Base-by-base conservation (phyloP, 2,113 vertebrate genomes). In the Triplophysa dalaica region DNA sequence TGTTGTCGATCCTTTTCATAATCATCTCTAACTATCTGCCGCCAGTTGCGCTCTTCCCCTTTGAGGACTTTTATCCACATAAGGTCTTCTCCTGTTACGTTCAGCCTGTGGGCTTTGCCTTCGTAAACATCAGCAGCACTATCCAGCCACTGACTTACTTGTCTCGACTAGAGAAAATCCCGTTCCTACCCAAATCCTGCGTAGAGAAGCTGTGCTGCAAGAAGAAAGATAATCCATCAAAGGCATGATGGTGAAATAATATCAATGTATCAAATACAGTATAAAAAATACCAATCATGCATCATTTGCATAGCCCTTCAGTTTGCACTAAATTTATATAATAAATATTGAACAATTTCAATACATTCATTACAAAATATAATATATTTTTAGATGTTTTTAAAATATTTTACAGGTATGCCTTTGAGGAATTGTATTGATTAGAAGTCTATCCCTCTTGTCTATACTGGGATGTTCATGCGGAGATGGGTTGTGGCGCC, bases 41-140 rank as follows among this genome's bases (percentile, higher is more conserved):
- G 3, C 89, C 81, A 4, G 92, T 93, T 2, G 92, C 78, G 0
- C 43, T 92, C 1, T 93, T 94, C 76, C 92, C 93, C 2, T 94
- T 93, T 78, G 87, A 94, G 78, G 90, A 92, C 62, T 7, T 87
- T 73, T 93, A 92, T 81, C 17, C 82, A 0, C 83, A 70, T 0
- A 0, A 89, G 62, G 78, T 81, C 41, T 93, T 93, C 80, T 89
- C 85, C 76, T 94, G 92, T 80, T 92, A 92, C 0, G 86, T 93
- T 73, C 91, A 93, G 81, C 92, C 92, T 0, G 43, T 85, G 2
- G 89, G 91, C 11, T 92, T 88, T 0, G 89, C 91, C 60, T 92
- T 93, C 54, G 78, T 93, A n/a, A 94, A 93, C 81, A 86, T 92
- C 82, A 93, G 93, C 84, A 92, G 91, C 85, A 93, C 89, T 80